These are phyloP conservation scores for Papilio glaucus DNA, from an alignment of 1,140 invertebrate species.

Conservation along the genomic window DNA sequence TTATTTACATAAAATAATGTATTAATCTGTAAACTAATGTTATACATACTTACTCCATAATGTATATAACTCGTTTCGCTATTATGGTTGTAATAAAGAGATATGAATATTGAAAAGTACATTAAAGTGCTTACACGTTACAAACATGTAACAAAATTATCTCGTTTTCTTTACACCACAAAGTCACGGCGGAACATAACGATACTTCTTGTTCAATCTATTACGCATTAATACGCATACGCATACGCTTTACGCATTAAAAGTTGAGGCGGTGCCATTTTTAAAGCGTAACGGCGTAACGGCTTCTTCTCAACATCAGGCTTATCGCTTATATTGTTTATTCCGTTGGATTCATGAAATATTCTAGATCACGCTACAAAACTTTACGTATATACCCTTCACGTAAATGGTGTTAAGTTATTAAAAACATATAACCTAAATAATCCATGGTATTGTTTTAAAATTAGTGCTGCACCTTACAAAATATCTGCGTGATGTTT, in stretches of 20 bases:
- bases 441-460: too few species aligned
- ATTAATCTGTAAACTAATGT: too few species aligned
- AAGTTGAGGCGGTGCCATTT: constrained; percentile 39
- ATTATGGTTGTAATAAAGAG: not conserved
- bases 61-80: not conserved
- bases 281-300: constrained; percentile 22
- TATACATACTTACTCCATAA: too few species aligned
- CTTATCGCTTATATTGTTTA: constrained; percentile 20
- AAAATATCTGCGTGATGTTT: too few species aligned
- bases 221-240: too few species aligned
- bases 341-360: not conserved
- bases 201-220: constrained; percentile 42
- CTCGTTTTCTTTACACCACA: constrained; percentile 11
- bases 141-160: constrained; percentile 19
- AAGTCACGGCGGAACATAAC: constrained; percentile 39
- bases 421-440: too few species aligned
- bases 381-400: not conserved
- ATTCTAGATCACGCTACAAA: not conserved
- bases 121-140: constrained; percentile 9
- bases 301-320: constrained; percentile 14
- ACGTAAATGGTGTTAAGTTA: not conserved
- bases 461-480: too few species aligned
- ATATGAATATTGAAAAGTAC: constrained; percentile 5
- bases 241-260: constrained; percentile 43
- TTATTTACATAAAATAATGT: too few species aligned